These are phyloP conservation scores for Poecilia latipinna DNA, from an alignment of 2,113 vertebrate genomes.

Conservation along the genomic window DNA sequence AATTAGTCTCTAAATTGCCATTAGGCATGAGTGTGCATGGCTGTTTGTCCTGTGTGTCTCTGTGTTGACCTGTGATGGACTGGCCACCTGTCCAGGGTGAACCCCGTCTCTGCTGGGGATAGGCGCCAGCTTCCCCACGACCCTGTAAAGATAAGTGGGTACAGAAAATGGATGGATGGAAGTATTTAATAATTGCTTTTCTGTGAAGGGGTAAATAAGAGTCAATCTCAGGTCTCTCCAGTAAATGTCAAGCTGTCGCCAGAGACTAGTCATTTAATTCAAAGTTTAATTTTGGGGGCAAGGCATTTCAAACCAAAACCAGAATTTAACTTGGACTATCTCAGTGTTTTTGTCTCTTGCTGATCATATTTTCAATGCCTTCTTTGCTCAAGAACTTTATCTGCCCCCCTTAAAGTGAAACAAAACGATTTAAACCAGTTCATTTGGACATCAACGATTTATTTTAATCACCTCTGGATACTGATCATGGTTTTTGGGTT, in stretches of 20 bases:
- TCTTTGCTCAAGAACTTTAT: not conserved
- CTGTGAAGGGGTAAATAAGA: not conserved
- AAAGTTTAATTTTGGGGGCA: not conserved
- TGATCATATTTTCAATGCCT: not conserved
- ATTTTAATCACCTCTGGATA: conserved; percentile 1
- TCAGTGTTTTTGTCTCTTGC: not conserved
- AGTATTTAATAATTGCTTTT: conserved; percentile 7
- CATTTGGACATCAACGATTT: conserved; percentile 8
- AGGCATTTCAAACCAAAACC: not conserved
- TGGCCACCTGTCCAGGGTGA: too few species aligned
- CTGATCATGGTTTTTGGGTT: conserved; percentile 34
- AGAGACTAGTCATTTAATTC: not conserved
- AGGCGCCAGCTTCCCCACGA: too few species aligned
- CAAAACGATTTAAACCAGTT: conserved; percentile 18
- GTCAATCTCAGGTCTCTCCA: not conserved
- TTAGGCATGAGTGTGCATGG: too few species aligned
- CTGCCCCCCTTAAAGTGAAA: not conserved
- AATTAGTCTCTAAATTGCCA: too few species aligned
- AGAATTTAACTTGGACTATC: not conserved
- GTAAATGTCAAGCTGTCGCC: not conserved
- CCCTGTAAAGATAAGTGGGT: too few species aligned
- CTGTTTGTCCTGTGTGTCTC: too few species aligned
- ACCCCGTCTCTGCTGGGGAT: too few species aligned
- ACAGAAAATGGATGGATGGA: too few species aligned
- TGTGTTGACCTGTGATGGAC: too few species aligned